These are phyloP conservation scores for Blera fallax DNA, from an alignment of 2,888 invertebrate genomes.

Conservation along the genomic window DNA sequence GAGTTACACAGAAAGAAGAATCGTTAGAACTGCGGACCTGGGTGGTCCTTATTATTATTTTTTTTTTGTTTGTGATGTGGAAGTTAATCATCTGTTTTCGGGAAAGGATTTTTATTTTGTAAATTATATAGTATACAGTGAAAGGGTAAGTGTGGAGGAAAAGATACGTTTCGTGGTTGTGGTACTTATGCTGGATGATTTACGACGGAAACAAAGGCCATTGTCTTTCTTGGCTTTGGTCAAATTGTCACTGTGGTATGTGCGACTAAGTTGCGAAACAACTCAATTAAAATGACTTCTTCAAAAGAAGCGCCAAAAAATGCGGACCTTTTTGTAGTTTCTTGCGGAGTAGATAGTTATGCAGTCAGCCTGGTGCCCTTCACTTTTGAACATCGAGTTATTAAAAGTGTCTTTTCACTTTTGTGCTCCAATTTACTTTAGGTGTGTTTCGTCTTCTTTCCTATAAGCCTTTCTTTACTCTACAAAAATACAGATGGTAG, in stretches of 20 bases:
- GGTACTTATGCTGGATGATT: slow-evolving; percentile 32
- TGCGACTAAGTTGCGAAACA: not conserved
- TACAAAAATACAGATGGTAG: too few species aligned
- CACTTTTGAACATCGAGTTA: too few species aligned
- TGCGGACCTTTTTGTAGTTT: not conserved
- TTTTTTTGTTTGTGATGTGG: slow-evolving; percentile 21
- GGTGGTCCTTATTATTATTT: slow-evolving; percentile 50
- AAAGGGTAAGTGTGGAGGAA: slow-evolving; percentile 35
- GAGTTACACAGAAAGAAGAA: not conserved
- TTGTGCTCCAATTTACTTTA: too few species aligned
- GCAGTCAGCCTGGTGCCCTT: too few species aligned
- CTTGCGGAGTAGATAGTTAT: too few species aligned
- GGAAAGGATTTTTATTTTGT: slow-evolving; percentile 9
- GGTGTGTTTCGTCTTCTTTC: too few species aligned
- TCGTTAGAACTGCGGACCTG: slow-evolving; percentile 12
- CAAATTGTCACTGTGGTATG: not conserved
- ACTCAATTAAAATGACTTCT: not conserved
- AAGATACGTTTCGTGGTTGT: slow-evolving; percentile 10
- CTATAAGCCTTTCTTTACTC: too few species aligned
- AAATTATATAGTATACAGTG: slow-evolving; percentile 8
- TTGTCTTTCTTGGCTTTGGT: not conserved
- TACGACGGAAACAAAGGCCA: not conserved
- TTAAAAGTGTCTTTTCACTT: too few species aligned
- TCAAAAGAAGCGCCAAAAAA: not conserved
- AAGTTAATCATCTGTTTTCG: slow-evolving; percentile 39